These are phyloP conservation scores for Oxystoma pomonae DNA, from an alignment of 2,888 invertebrate species.

Conservation along the genomic window DNA sequence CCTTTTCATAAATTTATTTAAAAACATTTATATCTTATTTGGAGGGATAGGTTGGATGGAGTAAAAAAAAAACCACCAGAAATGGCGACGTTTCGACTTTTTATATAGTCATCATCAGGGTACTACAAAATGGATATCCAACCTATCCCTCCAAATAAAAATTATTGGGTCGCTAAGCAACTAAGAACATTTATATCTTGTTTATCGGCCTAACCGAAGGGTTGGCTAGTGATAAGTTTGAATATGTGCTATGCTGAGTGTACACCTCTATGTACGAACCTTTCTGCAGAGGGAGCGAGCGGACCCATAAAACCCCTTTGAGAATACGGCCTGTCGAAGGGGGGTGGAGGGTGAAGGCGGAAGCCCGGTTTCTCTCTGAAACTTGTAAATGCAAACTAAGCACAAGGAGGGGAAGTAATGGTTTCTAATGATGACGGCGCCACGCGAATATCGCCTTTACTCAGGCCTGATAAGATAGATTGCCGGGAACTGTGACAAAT, in stretches of 20 bases:
- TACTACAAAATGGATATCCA: too few species aligned
- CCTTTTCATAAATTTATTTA: too few species aligned
- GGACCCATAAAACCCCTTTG: neutral
- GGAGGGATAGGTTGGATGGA: too few species aligned
- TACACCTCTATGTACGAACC: conserved; percentile 50
- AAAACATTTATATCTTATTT: too few species aligned
- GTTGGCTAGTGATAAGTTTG: conserved; percentile 31
- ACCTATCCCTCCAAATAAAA: too few species aligned
- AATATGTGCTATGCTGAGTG: conserved; percentile 39
- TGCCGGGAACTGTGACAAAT: neutral
- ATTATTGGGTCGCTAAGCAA: too few species aligned
- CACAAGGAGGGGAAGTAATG: conserved; percentile 46
- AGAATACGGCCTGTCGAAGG: neutral
- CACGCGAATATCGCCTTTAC: conserved; percentile 46
- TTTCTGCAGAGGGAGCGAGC: conserved; percentile 28
- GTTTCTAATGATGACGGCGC: conserved; percentile 47
- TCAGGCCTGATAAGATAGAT: neutral
- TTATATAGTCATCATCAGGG: too few species aligned
- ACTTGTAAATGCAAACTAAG: conserved; percentile 52
- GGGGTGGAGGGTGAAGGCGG: neutral
- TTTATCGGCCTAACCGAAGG: conserved; percentile 10
- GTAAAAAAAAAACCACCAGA: too few species aligned
- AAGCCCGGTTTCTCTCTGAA: conserved; percentile 33
- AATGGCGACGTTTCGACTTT: too few species aligned
- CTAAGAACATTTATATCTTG: too few species aligned